Evolutionary conservation across 2,888 invertebrate species (phyloP).

Genomic region (Apodemia duryi): DNA sequence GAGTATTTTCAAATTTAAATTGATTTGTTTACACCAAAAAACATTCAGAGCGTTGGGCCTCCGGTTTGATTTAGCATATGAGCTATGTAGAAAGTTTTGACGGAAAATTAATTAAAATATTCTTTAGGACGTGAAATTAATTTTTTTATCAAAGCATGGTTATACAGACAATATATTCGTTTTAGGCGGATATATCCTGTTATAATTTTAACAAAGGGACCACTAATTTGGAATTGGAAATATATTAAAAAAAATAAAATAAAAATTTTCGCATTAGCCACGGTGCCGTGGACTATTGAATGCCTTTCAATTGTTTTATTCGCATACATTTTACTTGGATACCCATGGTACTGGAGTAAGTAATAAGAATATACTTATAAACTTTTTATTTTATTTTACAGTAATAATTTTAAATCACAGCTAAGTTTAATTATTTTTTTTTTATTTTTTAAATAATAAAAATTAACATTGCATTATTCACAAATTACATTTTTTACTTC

Average conservation of each 20-base stretch:
- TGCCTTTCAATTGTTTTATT: slow-evolving; percentile 66
- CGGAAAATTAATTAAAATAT: too few relatives aligned
- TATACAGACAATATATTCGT: slow-evolving; percentile 21
- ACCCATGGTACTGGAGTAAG: slow-evolving; percentile 76
- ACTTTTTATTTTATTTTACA: neutral
- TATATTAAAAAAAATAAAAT: slow-evolving; percentile 68
- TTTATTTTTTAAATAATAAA: too few relatives aligned
- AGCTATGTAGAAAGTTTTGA: too few relatives aligned
- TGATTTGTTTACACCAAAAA: too few relatives aligned
- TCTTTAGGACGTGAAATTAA: neutral
- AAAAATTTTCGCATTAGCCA: slow-evolving; percentile 73
- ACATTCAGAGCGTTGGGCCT: too few relatives aligned
- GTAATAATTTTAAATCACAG: neutral
- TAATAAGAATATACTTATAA: slow-evolving; percentile 21
- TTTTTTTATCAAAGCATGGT: neutral
- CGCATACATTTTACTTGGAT: slow-evolving; percentile 61
- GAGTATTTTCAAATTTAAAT: too few relatives aligned
- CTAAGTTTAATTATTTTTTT: too few relatives aligned
- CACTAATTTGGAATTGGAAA: slow-evolving; percentile 71
- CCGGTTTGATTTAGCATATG: too few relatives aligned
- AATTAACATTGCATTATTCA: too few relatives aligned
- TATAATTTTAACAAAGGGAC: slow-evolving; percentile 71
- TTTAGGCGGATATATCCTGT: slow-evolving; percentile 71
- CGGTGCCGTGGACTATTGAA: slow-evolving; percentile 69
- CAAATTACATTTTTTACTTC: too few relatives aligned